Percentiles rank a stretch among this genome's conserved stretches.
Evolutionary conservation across 2,113 vertebrate genomes (phyloP).

Genomic region (Bungarus multicinctus): DNA sequence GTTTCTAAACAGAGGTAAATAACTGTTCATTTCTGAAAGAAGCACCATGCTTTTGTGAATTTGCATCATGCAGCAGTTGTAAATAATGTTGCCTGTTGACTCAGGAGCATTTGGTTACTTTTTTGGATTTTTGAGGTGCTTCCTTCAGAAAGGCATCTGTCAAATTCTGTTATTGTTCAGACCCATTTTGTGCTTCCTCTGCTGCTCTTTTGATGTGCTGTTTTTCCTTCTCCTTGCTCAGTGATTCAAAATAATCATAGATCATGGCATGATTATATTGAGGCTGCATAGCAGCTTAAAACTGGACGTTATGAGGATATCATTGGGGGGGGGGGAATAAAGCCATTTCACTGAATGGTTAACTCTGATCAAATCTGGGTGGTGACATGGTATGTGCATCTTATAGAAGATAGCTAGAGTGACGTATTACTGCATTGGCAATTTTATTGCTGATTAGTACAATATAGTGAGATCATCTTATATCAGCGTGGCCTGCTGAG

Average conservation of each 20-base stretch:
- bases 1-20: background rate
- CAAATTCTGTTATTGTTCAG: background rate
- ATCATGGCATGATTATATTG: too few species aligned
- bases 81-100: background rate
- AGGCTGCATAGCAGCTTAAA: background rate
- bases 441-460: background rate
- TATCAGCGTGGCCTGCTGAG: too few species aligned
- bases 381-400: background rate
- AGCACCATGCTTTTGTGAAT: background rate
- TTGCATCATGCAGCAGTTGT: background rate
- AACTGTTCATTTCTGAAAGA: background rate
- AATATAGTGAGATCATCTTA: background rate
- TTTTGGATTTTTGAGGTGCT: background rate
- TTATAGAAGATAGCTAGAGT: background rate
- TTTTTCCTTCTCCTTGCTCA: background rate
- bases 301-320: background rate
- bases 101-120: background rate
- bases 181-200: background rate
- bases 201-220: background rate
- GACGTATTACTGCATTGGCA: background rate
- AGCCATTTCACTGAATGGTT: background rate
- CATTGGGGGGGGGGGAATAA: background rate
- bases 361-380: background rate
- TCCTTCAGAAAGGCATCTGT: background rate
- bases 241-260: background rate